Percentiles rank a stretch among this genome's conserved stretches.
phyloP scores from a whole-genome alignment of 2,888 invertebrate species.

The Platypus cylindrus region DNA sequence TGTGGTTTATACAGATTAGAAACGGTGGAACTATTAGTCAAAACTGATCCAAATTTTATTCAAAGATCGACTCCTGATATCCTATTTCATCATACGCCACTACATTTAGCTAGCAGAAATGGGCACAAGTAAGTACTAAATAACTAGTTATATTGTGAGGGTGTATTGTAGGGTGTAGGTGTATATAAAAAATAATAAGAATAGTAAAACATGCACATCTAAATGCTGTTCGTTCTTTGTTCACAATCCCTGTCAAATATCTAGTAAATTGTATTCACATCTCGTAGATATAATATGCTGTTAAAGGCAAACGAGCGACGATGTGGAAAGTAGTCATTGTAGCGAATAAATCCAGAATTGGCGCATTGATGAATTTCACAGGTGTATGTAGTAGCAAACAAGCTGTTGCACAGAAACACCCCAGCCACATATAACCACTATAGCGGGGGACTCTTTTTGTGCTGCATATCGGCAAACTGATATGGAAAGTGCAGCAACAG shows the following conservation, averaged over 20 bases:
- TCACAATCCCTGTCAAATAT: too few species aligned
- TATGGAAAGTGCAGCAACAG: slow-evolving; percentile 12
- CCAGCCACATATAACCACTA: slow-evolving; percentile 12
- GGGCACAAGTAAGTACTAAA: slow-evolving; percentile 65
- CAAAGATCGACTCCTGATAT: slow-evolving; percentile 42
- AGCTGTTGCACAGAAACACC: slow-evolving; percentile 32
- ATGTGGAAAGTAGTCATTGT: slow-evolving; percentile 24
- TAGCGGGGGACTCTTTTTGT: background rate
- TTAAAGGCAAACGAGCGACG: slow-evolving; percentile 15
- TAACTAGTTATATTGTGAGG: too few species aligned
- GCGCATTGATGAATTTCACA: slow-evolving; percentile 25
- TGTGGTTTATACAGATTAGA: slow-evolving; percentile 48
- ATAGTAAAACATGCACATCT: too few species aligned
- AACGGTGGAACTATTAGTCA: slow-evolving; percentile 76
- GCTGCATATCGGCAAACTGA: slow-evolving; percentile 4
- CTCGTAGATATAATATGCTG: slow-evolving; percentile 12
- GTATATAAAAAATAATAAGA: too few species aligned
- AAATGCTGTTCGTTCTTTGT: too few species aligned
- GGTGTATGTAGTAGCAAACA: slow-evolving; percentile 30
- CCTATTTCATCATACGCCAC: slow-evolving; percentile 62
- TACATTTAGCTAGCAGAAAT: slow-evolving; percentile 89
- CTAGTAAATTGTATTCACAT: too few species aligned
- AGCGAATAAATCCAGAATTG: slow-evolving; percentile 26
- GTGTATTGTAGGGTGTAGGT: too few species aligned
- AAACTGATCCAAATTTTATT: slow-evolving; percentile 72